phyloP scores from a whole-genome alignment of 2,888 invertebrate species.

The Abscondita cerata region DNA sequence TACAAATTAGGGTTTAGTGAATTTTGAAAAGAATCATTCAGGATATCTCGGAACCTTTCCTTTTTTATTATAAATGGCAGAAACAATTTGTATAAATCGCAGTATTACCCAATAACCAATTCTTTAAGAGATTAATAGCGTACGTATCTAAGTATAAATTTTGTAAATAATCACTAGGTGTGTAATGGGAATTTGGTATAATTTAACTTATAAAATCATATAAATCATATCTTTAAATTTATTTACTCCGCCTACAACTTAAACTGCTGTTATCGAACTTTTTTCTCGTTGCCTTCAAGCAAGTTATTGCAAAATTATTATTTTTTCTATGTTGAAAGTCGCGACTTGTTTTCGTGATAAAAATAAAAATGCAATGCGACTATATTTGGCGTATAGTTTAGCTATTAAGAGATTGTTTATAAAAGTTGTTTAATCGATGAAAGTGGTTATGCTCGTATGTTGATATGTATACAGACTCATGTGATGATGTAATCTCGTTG shows the following conservation, averaged over 20 bases:
- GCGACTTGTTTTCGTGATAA: background rate
- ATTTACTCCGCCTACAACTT: slow-evolving; percentile 9
- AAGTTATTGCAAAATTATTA: too few species aligned
- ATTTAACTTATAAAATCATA: background rate
- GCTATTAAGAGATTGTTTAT: slow-evolving; percentile 33
- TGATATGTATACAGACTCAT: too few species aligned
- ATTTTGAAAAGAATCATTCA: too few species aligned
- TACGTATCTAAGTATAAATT: background rate
- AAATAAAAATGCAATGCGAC: slow-evolving; percentile 14
- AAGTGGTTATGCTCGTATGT: slow-evolving; percentile 36
- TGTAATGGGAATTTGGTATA: slow-evolving; percentile 3
- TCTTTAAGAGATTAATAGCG: too few species aligned
- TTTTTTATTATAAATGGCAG: too few species aligned
- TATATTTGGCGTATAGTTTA: slow-evolving; percentile 29
- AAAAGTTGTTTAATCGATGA: slow-evolving; percentile 42
- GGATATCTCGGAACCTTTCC: too few species aligned
- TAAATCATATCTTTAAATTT: slow-evolving; percentile 1
- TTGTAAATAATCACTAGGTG: background rate
- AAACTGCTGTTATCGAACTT: background rate
- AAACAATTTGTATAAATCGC: too few species aligned
- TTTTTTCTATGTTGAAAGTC: background rate
- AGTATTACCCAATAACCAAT: too few species aligned
- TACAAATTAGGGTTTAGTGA: too few species aligned
- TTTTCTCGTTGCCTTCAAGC: too few species aligned
- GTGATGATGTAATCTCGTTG: slow-evolving; percentile 34